These are phyloP conservation scores for Euspilapteryx auroguttella DNA, from an alignment of 2,888 invertebrate species.

Conservation along the genomic window DNA sequence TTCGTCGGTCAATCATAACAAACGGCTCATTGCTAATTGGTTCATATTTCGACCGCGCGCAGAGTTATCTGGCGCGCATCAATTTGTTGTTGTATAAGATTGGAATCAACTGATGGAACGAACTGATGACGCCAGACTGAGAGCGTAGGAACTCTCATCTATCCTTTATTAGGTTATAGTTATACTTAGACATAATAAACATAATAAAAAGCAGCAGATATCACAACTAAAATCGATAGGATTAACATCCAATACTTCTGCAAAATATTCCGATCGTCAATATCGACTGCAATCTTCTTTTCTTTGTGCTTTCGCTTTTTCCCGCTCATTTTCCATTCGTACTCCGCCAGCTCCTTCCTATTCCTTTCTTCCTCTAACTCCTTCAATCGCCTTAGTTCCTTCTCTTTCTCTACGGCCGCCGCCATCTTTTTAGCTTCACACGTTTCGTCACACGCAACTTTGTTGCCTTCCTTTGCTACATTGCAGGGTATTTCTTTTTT, in stretches of 20 bases:
- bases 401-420: conserved; percentile 51
- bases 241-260: conserved; percentile 50
- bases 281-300: conserved; percentile 40
- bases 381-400: conserved; percentile 57
- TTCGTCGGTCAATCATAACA: no score
- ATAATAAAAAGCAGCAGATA: no score
- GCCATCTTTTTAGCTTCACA: conserved; percentile 64
- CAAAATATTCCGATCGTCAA: conserved; percentile 34
- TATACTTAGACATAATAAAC: no score
- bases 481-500: conserved; percentile 75
- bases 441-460: conserved; percentile 64
- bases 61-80: no score
- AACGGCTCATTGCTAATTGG: no score
- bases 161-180: no score
- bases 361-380: conserved; percentile 68
- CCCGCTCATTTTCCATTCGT: conserved; percentile 74
- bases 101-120: no score
- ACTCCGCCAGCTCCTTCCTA: conserved; percentile 72
- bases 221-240: no score
- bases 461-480: conserved; percentile 38
- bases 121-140: no score
- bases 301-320: conserved; percentile 60
- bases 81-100: no score
- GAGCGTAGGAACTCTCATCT: no score
- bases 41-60: no score